A percentile compares a stretch with the other conserved stretches of the same genome.
phyloP scores from a whole-genome alignment of 2,797 vertebrate species.

The Rhincodon typus region DNA sequence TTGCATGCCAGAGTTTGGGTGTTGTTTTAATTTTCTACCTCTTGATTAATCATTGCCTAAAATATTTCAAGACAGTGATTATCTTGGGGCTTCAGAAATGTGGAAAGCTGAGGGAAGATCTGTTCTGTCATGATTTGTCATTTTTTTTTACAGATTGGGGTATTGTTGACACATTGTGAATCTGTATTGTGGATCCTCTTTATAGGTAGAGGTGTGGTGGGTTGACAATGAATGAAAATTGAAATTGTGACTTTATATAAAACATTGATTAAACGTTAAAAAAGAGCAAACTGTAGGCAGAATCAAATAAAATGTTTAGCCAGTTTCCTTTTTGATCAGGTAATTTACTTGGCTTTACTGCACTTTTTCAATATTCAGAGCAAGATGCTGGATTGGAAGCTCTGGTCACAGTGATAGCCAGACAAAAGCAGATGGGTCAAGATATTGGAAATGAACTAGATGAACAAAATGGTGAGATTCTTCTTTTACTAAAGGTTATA shows the following conservation, averaged over 20 bases:
- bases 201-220: not conserved
- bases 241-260: not conserved
- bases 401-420: slow-evolving; percentile 80
- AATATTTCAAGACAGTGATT: not conserved
- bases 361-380: slow-evolving; percentile 55
- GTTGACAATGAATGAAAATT: not conserved
- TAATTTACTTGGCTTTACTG: not conserved
- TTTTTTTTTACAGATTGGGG: not conserved
- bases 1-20: not conserved
- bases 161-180: not conserved
- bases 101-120: not conserved
- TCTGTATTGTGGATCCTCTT: not conserved
- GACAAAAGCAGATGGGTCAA: slow-evolving; percentile 92
- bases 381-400: slow-evolving; percentile 90
- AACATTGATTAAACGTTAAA: not conserved
- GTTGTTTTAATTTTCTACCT: not conserved
- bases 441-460: slow-evolving; percentile 94
- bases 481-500: not conserved
- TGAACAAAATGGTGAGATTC: slow-evolving; percentile 83
- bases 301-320: too few species aligned
- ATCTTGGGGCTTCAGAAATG: not conserved
- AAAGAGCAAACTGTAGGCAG: not conserved
- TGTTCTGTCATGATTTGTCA: not conserved
- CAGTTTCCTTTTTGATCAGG: not conserved
- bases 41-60: not conserved